Evolutionary conservation across 2,888 invertebrate species (phyloP).

Genomic region (Drosophila colorata): DNA sequence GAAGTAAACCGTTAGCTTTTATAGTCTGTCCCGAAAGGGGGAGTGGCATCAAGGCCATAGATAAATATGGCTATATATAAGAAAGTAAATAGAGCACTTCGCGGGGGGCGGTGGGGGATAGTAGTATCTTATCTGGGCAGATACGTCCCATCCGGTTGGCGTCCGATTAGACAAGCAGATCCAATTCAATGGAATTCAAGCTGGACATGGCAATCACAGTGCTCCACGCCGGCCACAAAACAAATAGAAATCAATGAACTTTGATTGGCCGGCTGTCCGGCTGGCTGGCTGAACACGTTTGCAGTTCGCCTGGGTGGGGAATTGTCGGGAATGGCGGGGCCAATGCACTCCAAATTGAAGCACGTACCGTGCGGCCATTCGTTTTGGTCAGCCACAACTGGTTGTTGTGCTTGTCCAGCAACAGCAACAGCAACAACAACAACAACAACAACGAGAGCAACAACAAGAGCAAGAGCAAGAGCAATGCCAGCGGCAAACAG

Average conservation of each 20-base stretch:
- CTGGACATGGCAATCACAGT: slow-evolving; percentile 4
- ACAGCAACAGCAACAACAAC: slow-evolving; percentile 2
- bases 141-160: slow-evolving; percentile 21
- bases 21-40: slow-evolving; percentile 42
- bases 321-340: slow-evolving; percentile 30
- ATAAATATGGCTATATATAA: not conserved
- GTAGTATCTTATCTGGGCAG: slow-evolving; percentile 57
- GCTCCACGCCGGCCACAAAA: slow-evolving; percentile 1
- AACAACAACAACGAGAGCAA: not conserved
- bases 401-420: slow-evolving; percentile 46
- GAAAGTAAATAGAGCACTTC: not conserved
- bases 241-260: slow-evolving; percentile 67
- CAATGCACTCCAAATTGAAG: slow-evolving; percentile 63
- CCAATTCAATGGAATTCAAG: slow-evolving; percentile 13
- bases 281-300: slow-evolving; percentile 64
- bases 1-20: slow-evolving; percentile 33
- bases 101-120: too few relatives aligned
- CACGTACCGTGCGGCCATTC: slow-evolving; percentile 54
- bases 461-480: not conserved
- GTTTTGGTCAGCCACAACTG: slow-evolving; percentile 62
- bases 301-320: slow-evolving; percentile 19
- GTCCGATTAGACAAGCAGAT: slow-evolving; percentile 30
- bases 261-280: slow-evolving; percentile 32
- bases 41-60: not conserved
- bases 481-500: slow-evolving; percentile 1